Evolutionary conservation across 1,140 invertebrate genomes (phyloP).

Genomic region (Ceratosolen solmsi): DNA sequence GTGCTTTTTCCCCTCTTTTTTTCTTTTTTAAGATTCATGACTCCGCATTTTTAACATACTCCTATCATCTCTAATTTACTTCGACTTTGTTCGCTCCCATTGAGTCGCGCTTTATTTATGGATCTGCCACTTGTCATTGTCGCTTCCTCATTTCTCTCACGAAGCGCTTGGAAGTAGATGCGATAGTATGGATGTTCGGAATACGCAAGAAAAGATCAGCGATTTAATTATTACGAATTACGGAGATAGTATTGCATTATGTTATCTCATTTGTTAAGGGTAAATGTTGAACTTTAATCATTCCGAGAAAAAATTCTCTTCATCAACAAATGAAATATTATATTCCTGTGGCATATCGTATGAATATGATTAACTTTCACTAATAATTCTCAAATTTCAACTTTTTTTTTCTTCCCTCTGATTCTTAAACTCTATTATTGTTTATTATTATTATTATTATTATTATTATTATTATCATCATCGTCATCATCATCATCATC

Average conservation of each 20-base stretch:
- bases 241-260: not conserved
- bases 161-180: not conserved
- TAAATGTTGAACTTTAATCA: constrained; percentile 5
- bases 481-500: too few species aligned
- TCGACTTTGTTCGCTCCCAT: not conserved
- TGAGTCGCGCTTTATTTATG: not conserved
- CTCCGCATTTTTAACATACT: not conserved
- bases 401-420: not conserved
- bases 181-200: not conserved
- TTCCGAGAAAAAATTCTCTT: not conserved
- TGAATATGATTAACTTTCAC: constrained; percentile 21
- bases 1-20: not conserved
- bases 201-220: not conserved
- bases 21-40: not conserved
- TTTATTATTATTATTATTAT: too few species aligned
- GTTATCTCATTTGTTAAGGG: not conserved
- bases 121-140: too few species aligned
- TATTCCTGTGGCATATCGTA: not conserved
- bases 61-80: not conserved
- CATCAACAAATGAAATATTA: not conserved
- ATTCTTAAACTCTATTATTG: not conserved
- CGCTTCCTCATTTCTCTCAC: not conserved
- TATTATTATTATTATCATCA: too few species aligned
- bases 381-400: constrained; percentile 19
- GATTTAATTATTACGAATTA: not conserved